Evolutionary conservation across 2,888 invertebrate genomes (phyloP).

Genomic region (Lithophane semibrunnea): DNA sequence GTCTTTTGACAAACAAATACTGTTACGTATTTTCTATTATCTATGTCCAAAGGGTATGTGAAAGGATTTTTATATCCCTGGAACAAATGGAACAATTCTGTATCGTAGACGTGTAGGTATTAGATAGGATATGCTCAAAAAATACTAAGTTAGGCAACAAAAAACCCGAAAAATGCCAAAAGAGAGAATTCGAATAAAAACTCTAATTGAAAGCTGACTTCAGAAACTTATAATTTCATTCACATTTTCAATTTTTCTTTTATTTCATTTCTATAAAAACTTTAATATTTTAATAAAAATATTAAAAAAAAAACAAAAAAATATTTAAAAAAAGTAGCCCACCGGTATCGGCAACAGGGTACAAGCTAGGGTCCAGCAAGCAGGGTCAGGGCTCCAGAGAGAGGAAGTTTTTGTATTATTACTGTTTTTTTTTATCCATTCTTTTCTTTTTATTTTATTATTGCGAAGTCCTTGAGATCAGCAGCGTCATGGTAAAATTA

Average conservation of each 20-base stretch:
- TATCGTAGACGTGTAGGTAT: background rate
- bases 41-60: conserved; percentile 3
- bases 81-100: conserved; percentile 1
- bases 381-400: no score
- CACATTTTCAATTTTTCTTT: no score
- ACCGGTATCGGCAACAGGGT: no score
- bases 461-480: background rate
- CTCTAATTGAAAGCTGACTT: background rate
- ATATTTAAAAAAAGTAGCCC: no score
- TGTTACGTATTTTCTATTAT: conserved; percentile 11
- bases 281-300: no score
- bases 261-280: no score
- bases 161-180: background rate
- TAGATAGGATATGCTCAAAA: background rate
- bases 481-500: conserved; percentile 7
- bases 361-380: no score
- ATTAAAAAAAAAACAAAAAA: no score
- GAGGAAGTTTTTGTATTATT: background rate
- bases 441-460: background rate
- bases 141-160: background rate
- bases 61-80: background rate
- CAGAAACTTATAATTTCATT: background rate
- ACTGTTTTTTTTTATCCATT: background rate
- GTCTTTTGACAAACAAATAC: conserved; percentile 13
- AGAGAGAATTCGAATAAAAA: background rate